These are phyloP conservation scores for Hirudinaria manillensis DNA, from an alignment of 2,888 invertebrate genomes.

Conservation along the genomic window DNA sequence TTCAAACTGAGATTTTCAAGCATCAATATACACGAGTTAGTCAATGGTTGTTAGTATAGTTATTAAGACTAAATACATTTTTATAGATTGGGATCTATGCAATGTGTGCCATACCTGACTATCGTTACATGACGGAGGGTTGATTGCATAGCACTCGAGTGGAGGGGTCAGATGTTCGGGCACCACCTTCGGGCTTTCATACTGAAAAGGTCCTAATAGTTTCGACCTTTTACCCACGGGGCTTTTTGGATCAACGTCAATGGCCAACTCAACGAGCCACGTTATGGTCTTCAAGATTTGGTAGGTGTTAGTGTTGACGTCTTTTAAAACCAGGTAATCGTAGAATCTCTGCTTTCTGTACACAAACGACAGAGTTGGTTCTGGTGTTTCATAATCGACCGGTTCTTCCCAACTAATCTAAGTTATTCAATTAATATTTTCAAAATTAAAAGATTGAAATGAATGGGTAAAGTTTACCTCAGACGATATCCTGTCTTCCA, in stretches of 20 bases:
- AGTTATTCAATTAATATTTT: constrained; percentile 21
- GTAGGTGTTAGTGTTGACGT: constrained; percentile 48
- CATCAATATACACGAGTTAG: too few relatives aligned
- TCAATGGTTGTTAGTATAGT: too few relatives aligned
- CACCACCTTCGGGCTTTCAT: neutral
- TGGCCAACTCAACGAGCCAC: constrained; percentile 51
- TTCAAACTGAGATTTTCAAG: too few relatives aligned
- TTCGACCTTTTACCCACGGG: constrained; percentile 48
- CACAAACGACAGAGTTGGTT: constrained; percentile 50
- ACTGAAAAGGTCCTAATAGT: constrained; percentile 34
- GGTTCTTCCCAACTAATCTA: constrained; percentile 52
- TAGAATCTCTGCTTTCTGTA: constrained; percentile 52
- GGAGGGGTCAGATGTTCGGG: neutral
- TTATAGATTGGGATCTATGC: constrained; percentile 31
- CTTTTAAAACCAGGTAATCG: constrained; percentile 53
- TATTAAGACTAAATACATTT: constrained; percentile 35
- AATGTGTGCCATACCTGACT: constrained; percentile 27
- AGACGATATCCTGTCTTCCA: too few relatives aligned
- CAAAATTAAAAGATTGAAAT: too few relatives aligned
- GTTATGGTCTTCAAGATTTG: constrained; percentile 49
- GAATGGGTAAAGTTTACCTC: neutral
- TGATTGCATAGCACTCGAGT: neutral
- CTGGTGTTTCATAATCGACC: constrained; percentile 46
- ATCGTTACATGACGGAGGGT: neutral
- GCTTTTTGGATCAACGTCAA: constrained; percentile 48